Base-by-base conservation (phyloP, 2,888 invertebrate species). In the Andrena camellia region DNA sequence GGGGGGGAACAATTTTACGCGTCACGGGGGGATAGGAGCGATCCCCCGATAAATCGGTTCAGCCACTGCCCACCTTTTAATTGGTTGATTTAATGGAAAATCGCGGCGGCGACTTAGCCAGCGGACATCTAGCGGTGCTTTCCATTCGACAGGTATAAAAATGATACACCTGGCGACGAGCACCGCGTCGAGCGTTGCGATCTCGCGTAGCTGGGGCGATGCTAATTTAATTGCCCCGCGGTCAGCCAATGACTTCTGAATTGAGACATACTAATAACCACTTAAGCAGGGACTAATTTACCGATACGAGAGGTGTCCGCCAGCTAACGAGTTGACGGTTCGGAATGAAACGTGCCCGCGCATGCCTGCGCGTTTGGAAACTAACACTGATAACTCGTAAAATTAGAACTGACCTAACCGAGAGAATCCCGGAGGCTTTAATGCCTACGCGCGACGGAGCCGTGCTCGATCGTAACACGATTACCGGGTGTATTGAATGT, bases 401-500 rank as follows among this genome's bases (percentile, higher is more conserved):
- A 92, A 91, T 92, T 91, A 91, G 90, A 91, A 79, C 89, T 90
- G 91, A 90, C 89, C 89, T 89, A 90, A 91, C 83, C 87, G 75
- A 59, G 78, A 74, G 73, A 82, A 78, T 72, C 81, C 76, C 64
- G 31, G 75, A 66, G 78, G 75, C 62, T 71, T 75, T 59, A 67
- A 31, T 79, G 62, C 87, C 87, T 83, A 86, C 88, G 85, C 80
- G 72, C 77, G 52, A 26, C 68, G 70, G 74, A 76, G 78, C 78
- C 80, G 62, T 35, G 71, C 31, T 64, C 71, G 82, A 68, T 85
- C 77, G 78, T 69, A 72, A 76, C 81, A 71, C 81, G 84, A 81
- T 89, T 88, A 88, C 87, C 86, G 79, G 66, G 13, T 66, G 72
- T 87, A 88, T 88, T 70, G 88, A 84, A 85, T 82, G 78, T 86